Evolutionary conservation across 2,888 invertebrate genomes (phyloP).

Genomic region (Anticlea derivata): DNA sequence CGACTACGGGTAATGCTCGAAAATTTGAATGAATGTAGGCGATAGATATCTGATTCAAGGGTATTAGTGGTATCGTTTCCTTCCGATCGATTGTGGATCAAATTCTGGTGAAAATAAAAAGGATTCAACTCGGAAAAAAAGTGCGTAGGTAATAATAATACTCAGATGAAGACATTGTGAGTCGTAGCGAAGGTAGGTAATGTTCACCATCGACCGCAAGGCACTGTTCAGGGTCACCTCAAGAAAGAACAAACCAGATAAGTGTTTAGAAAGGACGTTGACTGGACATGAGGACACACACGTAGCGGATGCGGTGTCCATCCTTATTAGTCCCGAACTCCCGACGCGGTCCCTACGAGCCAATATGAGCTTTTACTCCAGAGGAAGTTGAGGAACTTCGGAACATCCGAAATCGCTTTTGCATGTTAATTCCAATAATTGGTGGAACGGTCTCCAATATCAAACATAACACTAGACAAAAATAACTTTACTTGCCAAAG

Average conservation of each 20-base stretch:
- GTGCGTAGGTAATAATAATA: too few relatives aligned
- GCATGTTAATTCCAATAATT: conserved; percentile 35
- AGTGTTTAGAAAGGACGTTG: conserved; percentile 18
- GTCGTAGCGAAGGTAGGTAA: too few relatives aligned
- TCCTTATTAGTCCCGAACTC: conserved; percentile 57
- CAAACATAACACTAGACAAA: background rate
- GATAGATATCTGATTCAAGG: background rate
- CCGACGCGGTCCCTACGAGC: conserved; percentile 37
- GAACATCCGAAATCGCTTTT: conserved; percentile 34
- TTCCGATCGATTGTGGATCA: too few relatives aligned
- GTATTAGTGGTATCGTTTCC: too few relatives aligned
- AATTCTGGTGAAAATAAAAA: too few relatives aligned
- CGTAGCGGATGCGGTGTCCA: conserved; percentile 54
- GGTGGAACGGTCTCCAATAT: background rate
- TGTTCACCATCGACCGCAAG: too few relatives aligned
- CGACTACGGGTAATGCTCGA: conserved; percentile 17
- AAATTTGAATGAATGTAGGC: background rate
- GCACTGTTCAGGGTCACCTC: too few relatives aligned
- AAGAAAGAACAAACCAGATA: background rate
- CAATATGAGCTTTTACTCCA: conserved; percentile 38
- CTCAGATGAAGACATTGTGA: too few relatives aligned
- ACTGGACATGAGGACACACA: conserved; percentile 46
- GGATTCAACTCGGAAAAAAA: too few relatives aligned
- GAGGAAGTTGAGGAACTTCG: conserved; percentile 49
- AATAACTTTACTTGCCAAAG: too few relatives aligned